Conservation (phyloP, 2,888 invertebrate genomes). For the Heliconius ethilla region DNA sequence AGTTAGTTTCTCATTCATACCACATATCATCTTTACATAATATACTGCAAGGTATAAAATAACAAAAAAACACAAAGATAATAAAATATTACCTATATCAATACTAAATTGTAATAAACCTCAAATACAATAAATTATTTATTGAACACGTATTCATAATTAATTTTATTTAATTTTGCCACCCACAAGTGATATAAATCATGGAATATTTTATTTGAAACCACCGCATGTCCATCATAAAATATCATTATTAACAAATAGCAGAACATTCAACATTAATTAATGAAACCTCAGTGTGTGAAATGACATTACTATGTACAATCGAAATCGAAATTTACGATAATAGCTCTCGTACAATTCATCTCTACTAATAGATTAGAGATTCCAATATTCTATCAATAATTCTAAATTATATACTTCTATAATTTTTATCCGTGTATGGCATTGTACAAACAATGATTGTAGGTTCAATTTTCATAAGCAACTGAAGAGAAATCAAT, state of each 20-base stretch:
- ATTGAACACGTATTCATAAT: neutral
- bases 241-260: constrained; percentile 31
- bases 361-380: neutral
- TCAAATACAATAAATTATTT: neutral
- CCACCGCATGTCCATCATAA: neutral
- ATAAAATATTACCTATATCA: no score
- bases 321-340: constrained; percentile 42
- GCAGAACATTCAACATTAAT: constrained; percentile 35
- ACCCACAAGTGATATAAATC: constrained; percentile 4
- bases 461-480: no score
- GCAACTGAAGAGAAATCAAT: no score
- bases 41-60: no score
- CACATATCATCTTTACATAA: no score
- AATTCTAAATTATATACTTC: neutral
- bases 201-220: neutral
- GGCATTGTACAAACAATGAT: no score
- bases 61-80: no score
- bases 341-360: constrained; percentile 7
- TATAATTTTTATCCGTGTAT: no score
- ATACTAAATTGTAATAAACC: neutral
- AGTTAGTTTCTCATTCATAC: no score
- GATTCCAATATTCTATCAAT: neutral
- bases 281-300: constrained; percentile 32
- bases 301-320: constrained; percentile 31
- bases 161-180: neutral